These are phyloP conservation scores for Acipenser oxyrinchus DNA, from an alignment of 2,797 vertebrate genomes.

Conservation along the genomic window DNA sequence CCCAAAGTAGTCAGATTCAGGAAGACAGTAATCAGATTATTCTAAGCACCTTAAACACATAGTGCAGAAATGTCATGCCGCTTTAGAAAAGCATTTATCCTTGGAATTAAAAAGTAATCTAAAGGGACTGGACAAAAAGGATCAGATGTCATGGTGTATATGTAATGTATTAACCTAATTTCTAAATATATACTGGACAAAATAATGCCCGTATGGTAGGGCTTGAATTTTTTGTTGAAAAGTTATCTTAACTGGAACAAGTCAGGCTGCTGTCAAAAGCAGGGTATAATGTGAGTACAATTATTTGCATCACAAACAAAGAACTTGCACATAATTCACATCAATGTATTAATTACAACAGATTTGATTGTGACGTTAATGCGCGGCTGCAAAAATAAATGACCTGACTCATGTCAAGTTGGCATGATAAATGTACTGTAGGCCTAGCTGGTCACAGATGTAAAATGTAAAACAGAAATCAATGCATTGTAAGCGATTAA, in stretches of 20 bases:
- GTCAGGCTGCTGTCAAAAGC: no score
- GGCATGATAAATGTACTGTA: conserved; percentile 31
- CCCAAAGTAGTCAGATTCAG: conserved; percentile 26
- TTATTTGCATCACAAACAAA: no score
- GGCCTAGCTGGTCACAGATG: conserved; percentile 55
- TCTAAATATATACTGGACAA: conserved; percentile 19
- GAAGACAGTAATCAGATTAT: conserved; percentile 36
- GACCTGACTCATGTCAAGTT: conserved; percentile 31
- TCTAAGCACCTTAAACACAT: conserved; percentile 32
- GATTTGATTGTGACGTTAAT: no score
- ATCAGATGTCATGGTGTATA: conserved; percentile 24
- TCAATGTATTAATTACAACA: no score
- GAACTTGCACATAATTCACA: no score
- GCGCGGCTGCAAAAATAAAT: no score
- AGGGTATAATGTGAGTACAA: no score
- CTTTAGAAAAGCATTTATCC: conserved; percentile 31
- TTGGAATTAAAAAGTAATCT: conserved; percentile 13
- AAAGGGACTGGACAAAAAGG: conserved; percentile 9
- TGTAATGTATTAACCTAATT: conserved; percentile 26
- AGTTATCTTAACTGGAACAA: no score
- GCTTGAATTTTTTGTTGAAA: no score
- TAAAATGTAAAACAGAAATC: conserved; percentile 46
- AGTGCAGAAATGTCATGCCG: conserved; percentile 19
- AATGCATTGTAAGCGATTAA: conserved; percentile 58
- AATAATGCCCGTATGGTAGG: no score